Evolutionary conservation across 2,888 invertebrate species (phyloP), one percentile per base, ranked within the genome.

Genomic region (Scaptomyza caliginosa): DNA sequence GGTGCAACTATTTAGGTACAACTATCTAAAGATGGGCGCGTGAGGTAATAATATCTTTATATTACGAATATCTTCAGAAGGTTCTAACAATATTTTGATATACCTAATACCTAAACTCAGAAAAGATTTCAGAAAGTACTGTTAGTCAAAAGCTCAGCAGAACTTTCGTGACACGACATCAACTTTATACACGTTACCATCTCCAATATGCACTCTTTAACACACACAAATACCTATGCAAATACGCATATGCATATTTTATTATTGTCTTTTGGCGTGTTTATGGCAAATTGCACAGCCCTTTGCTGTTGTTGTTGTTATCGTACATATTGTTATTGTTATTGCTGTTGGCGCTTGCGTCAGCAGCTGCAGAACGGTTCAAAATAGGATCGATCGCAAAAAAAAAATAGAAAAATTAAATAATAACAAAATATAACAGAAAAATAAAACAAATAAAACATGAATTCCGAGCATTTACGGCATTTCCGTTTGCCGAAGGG

Each of bases 241-340:
- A 59, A 59, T 45, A 60, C 49, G 32, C 24, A 73, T 63, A 51
- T 67, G 42, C 43, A 59, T 54, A 72, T 69, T 73, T 63, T 70
- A 69, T 70, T 77, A 67, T 77, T 77, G 73, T 75, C 72, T 69
- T 82, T 85, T 85, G 74, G 72, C 86, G 77, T 81, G 79, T 85
- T 85, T 79, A 82, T 85, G 81, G 64, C 72, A 79, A 85, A 82
- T 72, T 74, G 67, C 58, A 67, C 64, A 67, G 72, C 68, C 76
- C 64, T 74, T 76, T 74, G 49, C 59, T 75, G 52, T 71, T 74
- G 55, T 62, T 49, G 19, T 60, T 45, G 56, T 50, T 43, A 28
- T 21, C 21, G 45, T 24, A 43, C 10, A 5, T 30, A 26, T 42
- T 63, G 13, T 56, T 63, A 11, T 50, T 40, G 46, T 50, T 59